These are phyloP conservation scores for Aleiodes leptofemur DNA, from an alignment of 2,888 invertebrate species.

Conservation along the genomic window DNA sequence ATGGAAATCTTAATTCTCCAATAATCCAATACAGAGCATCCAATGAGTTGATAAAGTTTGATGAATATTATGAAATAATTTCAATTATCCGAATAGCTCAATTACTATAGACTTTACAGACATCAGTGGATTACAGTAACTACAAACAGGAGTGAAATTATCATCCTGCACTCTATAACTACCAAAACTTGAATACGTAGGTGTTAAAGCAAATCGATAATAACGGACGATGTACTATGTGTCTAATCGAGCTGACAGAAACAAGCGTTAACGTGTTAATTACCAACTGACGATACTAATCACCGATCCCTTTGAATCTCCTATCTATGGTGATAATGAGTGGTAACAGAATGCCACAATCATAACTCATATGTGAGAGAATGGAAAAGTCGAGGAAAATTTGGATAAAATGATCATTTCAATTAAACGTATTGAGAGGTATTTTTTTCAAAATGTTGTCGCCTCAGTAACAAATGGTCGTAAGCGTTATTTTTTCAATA, in stretches of 20 bases:
- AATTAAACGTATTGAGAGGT: no score
- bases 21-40: no score
- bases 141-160: constrained; percentile 31
- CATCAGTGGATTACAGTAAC: constrained; percentile 26
- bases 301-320: constrained; percentile 21
- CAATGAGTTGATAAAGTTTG: no score
- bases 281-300: constrained; percentile 33
- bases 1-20: no score
- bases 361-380: background rate
- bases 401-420: no score
- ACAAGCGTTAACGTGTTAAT: constrained; percentile 42
- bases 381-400: background rate
- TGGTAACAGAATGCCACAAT: background rate
- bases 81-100: background rate
- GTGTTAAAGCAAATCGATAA: constrained; percentile 37
- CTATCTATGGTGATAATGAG: background rate
- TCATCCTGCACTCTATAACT: constrained; percentile 24
- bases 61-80: no score
- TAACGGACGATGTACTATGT: constrained; percentile 32
- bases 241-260: constrained; percentile 40
- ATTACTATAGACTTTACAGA: constrained; percentile 5
- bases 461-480: no score
- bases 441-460: no score
- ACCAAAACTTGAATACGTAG: constrained; percentile 35
- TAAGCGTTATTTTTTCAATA: no score